Evolutionary conservation across 2,113 vertebrate species (phyloP).

Genomic region (Pycnonotus jocosus): DNA sequence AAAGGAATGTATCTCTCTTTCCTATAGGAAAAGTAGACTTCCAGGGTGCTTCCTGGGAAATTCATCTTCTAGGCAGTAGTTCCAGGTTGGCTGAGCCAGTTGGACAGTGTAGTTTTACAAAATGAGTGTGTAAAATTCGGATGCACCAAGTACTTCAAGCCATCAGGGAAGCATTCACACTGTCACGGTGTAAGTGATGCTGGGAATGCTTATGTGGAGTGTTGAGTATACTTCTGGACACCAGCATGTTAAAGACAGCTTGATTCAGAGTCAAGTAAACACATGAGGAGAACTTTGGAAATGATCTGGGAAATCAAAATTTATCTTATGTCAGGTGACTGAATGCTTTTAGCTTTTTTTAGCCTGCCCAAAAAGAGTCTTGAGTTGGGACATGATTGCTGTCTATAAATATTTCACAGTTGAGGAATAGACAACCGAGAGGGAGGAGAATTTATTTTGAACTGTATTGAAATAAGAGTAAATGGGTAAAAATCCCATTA

Average conservation of each 20-base stretch:
- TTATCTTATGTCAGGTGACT: constrained; percentile 3
- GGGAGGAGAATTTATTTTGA: constrained; percentile 45
- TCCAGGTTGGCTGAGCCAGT: not conserved
- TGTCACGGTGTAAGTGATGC: not conserved
- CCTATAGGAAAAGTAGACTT: not conserved
- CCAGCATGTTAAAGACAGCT: not conserved
- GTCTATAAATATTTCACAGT: constrained; percentile 39
- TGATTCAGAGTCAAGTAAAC: not conserved
- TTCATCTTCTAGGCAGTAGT: not conserved
- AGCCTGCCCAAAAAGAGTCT: constrained; percentile 18
- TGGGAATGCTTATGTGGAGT: not conserved
- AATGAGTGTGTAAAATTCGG: not conserved
- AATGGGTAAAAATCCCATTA: not conserved
- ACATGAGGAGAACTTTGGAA: not conserved
- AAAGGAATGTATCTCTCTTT: not conserved
- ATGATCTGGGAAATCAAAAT: not conserved
- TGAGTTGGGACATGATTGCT: constrained; percentile 11
- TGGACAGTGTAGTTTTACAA: not conserved
- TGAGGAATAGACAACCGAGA: constrained; percentile 25
- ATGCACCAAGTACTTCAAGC: not conserved
- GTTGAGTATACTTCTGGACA: not conserved
- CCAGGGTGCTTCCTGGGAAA: not conserved
- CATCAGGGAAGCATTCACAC: not conserved
- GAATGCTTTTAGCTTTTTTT: constrained; percentile 28
- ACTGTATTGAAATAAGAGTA: not conserved